Percentiles rank a stretch among this genome's conserved stretches.
phyloP scores from a whole-genome alignment of 2,888 invertebrate species.

The Protophormia terraenovae region DNA sequence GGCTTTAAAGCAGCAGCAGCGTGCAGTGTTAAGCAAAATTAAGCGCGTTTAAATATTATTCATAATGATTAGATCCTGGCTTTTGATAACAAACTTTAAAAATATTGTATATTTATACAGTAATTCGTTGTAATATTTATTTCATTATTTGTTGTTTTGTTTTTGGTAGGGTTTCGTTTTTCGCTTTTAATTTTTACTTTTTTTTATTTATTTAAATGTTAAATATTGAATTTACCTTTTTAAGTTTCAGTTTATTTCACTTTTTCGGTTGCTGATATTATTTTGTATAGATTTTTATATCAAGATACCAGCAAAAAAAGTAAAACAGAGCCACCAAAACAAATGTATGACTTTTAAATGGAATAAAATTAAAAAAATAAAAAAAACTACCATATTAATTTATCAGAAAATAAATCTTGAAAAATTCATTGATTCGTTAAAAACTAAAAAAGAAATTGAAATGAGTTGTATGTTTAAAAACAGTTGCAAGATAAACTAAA shows the following conservation, averaged over 20 bases:
- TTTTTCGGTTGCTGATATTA: constrained; percentile 49
- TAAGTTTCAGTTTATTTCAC: no score
- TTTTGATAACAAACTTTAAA: constrained; percentile 58
- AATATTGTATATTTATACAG: background rate
- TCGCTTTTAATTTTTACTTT: constrained; percentile 31
- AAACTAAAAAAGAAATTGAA: constrained; percentile 29
- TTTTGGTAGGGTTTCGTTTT: constrained; percentile 57
- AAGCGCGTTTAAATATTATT: constrained; percentile 65
- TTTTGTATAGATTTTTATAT: constrained; percentile 56
- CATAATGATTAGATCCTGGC: constrained; percentile 68
- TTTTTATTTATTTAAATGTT: constrained; percentile 48
- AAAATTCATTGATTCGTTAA: constrained; percentile 52
- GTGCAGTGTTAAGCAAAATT: constrained; percentile 46
- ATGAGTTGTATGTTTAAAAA: no score
- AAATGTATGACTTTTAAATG: constrained; percentile 13
- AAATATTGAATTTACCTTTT: constrained; percentile 42
- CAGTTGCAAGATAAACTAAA: constrained; percentile 20
- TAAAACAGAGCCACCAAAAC: constrained; percentile 31
- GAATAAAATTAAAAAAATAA: background rate
- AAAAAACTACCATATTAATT: constrained; percentile 47
- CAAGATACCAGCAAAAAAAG: constrained; percentile 48
- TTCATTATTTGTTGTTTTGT: constrained; percentile 31
- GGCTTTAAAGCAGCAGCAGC: background rate
- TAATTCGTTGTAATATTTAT: constrained; percentile 43
- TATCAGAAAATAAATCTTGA: constrained; percentile 57